Evolutionary conservation across 2,888 invertebrate species (phyloP), one percentile per base, ranked within the genome.

Genomic region (Chrysina gloriosa): DNA sequence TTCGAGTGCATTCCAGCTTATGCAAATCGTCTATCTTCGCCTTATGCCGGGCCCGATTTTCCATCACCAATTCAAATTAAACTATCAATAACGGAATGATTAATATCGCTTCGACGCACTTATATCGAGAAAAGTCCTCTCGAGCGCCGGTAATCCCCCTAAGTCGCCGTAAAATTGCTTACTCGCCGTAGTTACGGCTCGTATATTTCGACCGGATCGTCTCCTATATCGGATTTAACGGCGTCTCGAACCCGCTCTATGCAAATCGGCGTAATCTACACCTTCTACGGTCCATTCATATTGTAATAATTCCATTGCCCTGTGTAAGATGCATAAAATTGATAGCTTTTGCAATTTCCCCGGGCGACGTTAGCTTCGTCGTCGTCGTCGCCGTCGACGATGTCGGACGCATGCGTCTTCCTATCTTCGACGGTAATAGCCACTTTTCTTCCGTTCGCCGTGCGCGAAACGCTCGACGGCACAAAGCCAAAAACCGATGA

Each of bases 261-360:
- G 77, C 76, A 78, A 76, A 76, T 75, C 74, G 70, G 70, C 71
- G 74, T 75, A 76, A 77, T 76, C 76, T 74, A 73, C 77, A 76
- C 77, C 76, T 76, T 72, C 72, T 71, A 67, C 71, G 69, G 71
- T 73, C 77, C 72, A 77, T 78, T 78, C 77, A 78, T 77, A 78
- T 77, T 78, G 76, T 78, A 78, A 78, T 79, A 76, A 77, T 75
- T 74, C 75, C 75, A 77, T 78, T 75, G 76, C 71, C 75, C 74
- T 73, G 76, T 74, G 74, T 79, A 79, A 78, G 79, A 78, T 77
- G 79, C 79, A 79, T 78, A 79, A 79, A 79, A 79, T 79, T 79
- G 79, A 79, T 78, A 77, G 76, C 77, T 76, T 76, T 77, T 72
- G 74, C 79, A 78, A 78, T 79, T 79, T 79, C 76, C 76, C 76